Percentiles rank a stretch among this genome's conserved stretches.
These are phyloP conservation scores for Hemicordylus capensis DNA, from an alignment of 2,113 vertebrate species.

Conservation along the genomic window DNA sequence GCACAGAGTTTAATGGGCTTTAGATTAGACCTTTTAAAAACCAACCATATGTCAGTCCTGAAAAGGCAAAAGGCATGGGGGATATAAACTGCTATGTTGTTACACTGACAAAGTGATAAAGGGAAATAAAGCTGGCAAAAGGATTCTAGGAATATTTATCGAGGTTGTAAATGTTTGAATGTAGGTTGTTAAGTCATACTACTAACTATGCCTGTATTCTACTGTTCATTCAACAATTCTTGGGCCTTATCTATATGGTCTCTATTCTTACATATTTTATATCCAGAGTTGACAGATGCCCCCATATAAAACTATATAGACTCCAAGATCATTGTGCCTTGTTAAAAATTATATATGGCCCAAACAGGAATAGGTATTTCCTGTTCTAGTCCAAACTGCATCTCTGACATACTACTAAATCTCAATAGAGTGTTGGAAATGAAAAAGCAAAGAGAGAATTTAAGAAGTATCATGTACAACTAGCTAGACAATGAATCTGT, in stretches of 20 bases:
- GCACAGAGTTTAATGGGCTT: not conserved
- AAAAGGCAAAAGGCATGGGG: constrained; percentile 6
- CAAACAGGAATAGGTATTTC: not conserved
- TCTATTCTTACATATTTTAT: not conserved
- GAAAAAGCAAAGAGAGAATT: not conserved
- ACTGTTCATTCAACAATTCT: not conserved
- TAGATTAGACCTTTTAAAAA: not conserved
- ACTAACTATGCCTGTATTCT: not conserved
- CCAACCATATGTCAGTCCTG: not conserved
- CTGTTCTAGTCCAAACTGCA: not conserved
- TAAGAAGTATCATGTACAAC: constrained; percentile 10
- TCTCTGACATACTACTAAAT: not conserved
- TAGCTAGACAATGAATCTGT: not conserved
- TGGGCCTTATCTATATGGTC: not conserved
- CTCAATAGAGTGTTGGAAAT: not conserved
- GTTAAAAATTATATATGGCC: not conserved
- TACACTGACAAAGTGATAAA: not conserved
- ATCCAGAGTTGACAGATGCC: constrained; percentile 1
- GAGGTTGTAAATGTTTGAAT: not conserved
- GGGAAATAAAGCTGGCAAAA: not conserved
- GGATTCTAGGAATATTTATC: not conserved
- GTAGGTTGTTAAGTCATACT: not conserved
- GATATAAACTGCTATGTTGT: not conserved
- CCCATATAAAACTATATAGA: not conserved
- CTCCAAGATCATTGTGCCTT: not conserved